phyloP scores from a whole-genome alignment of 2,113 vertebrate species.

The Lynx canadensis region DNA sequence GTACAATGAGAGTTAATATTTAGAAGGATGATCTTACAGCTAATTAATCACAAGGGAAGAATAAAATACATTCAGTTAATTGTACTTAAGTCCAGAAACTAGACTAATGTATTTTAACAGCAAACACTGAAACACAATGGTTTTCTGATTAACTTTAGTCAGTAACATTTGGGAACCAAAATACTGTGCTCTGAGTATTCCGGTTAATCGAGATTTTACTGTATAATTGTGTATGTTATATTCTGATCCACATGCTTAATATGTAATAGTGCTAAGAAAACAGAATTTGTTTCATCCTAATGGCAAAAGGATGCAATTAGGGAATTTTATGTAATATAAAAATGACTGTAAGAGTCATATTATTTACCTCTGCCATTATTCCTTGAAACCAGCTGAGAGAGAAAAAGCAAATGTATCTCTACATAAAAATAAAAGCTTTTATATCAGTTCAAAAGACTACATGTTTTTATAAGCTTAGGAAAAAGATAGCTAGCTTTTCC shows the following conservation, averaged over 20 bases:
- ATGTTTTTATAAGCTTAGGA: neutral
- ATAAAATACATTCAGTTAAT: constrained; percentile 52
- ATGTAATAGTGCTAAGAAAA: neutral
- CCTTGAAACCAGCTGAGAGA: constrained; percentile 21
- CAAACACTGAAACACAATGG: constrained; percentile 20
- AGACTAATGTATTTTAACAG: constrained; percentile 49
- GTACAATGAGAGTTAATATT: constrained; percentile 45
- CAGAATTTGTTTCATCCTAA: constrained; percentile 35
- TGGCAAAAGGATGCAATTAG: constrained; percentile 30
- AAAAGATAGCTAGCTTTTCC: neutral
- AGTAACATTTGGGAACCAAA: constrained; percentile 17
- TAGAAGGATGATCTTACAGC: constrained; percentile 24
- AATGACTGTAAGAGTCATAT: neutral
- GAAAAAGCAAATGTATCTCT: neutral
- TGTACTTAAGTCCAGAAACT: constrained; percentile 43
- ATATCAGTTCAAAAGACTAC: neutral
- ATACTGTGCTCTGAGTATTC: constrained; percentile 48
- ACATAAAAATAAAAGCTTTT: constrained; percentile 35
- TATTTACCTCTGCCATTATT: neutral
- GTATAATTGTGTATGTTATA: constrained; percentile 55
- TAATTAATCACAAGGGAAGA: constrained; percentile 47
- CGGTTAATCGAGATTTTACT: constrained; percentile 73
- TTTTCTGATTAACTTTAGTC: constrained; percentile 63
- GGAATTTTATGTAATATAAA: neutral
- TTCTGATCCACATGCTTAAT: constrained; percentile 45